phyloP scores from a whole-genome alignment of 1,140 invertebrate genomes.

The Caligus rogercresseyi region DNA sequence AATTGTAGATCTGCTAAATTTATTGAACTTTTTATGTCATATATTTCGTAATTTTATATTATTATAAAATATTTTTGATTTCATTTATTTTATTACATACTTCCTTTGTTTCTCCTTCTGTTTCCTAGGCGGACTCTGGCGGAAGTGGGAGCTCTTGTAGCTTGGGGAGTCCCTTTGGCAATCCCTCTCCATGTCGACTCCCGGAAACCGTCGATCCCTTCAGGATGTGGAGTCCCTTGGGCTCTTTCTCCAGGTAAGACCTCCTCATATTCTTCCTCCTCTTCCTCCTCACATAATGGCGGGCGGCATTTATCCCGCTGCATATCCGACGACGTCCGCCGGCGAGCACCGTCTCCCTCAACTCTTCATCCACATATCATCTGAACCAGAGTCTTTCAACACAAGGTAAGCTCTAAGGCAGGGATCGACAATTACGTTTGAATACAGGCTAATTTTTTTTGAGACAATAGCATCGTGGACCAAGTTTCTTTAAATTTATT shows the following conservation, averaged over 20 bases:
- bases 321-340: not conserved
- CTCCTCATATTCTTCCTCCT: no score
- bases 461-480: no score
- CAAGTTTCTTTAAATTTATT: no score
- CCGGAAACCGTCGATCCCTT: not conserved
- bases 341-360: not conserved
- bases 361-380: not conserved
- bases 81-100: no score
- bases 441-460: no score
- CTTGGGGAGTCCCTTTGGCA: not conserved
- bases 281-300: no score
- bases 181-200: not conserved
- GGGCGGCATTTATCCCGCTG: not conserved
- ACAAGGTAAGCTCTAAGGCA: not conserved
- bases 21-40: no score
- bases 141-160: not conserved
- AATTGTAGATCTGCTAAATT: no score
- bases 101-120: no score
- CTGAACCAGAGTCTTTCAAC: not conserved
- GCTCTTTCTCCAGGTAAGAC: not conserved
- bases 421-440: no score
- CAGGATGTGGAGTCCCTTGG: not conserved
- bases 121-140: not conserved
- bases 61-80: no score
- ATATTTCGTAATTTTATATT: no score